Evolutionary conservation across 2,113 vertebrate species (phyloP).

Genomic region (Sardina pilchardus): DNA sequence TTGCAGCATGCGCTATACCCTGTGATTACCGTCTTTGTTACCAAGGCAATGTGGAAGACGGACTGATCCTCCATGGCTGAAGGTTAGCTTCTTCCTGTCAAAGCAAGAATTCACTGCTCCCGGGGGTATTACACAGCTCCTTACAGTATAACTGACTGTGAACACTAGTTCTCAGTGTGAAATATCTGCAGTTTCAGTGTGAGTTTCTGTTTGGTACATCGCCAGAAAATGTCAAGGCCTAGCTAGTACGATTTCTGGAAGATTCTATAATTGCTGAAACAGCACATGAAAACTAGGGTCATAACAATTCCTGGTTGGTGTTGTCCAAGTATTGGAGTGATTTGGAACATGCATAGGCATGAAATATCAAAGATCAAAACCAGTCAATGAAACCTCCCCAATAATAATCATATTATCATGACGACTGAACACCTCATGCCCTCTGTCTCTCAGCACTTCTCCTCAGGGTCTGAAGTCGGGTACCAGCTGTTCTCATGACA

Average conservation of each 20-base stretch:
- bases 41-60: conserved; percentile 45
- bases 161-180: background rate
- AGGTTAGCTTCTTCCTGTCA: conserved; percentile 36
- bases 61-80: conserved; percentile 15
- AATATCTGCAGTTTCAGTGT: background rate
- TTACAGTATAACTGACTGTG: background rate
- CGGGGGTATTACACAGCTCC: background rate
- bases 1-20: conserved; percentile 36
- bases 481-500: background rate
- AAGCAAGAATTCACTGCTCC: conserved; percentile 18
- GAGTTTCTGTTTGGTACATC: background rate
- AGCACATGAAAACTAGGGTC: background rate
- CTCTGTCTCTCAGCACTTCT: background rate
- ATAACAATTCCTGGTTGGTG: no score
- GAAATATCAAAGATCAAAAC: no score
- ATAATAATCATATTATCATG: no score
- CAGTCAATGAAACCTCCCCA: no score
- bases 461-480: background rate
- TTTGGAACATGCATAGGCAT: no score
- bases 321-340: no score
- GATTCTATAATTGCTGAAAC: background rate
- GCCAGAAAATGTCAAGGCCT: no score
- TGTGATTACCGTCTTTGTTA: conserved; percentile 49
- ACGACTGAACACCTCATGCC: no score
- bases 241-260: background rate